phyloP scores from a whole-genome alignment of 2,888 invertebrate genomes.

The Beris chalybata region DNA sequence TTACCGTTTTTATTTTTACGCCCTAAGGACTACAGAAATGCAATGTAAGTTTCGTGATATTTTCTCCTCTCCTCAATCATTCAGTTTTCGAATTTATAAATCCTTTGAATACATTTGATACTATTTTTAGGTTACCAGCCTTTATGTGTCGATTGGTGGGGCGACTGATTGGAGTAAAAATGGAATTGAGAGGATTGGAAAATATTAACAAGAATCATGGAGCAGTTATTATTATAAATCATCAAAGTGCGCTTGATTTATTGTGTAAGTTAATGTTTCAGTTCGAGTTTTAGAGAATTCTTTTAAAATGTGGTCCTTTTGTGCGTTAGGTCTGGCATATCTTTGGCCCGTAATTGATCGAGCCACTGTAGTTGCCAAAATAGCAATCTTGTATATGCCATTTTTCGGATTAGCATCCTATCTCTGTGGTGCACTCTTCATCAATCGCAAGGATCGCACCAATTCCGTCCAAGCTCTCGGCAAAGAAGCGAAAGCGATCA shows the following conservation, averaged over 20 bases:
- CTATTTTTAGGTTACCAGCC: slow-evolving; percentile 67
- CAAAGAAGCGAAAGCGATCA: slow-evolving; percentile 69
- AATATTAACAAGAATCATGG: slow-evolving; percentile 75
- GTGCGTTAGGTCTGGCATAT: slow-evolving; percentile 66
- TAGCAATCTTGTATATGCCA: slow-evolving; percentile 77
- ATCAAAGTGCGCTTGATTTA: slow-evolving; percentile 85
- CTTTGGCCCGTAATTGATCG: slow-evolving; percentile 81
- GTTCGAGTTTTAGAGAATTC: background rate
- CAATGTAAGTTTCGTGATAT: slow-evolving; percentile 67
- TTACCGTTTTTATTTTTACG: slow-evolving; percentile 76
- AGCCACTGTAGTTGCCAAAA: slow-evolving; percentile 82
- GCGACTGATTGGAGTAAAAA: slow-evolving; percentile 65
- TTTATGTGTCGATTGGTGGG: slow-evolving; percentile 61
- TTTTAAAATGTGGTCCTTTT: background rate
- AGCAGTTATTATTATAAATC: slow-evolving; percentile 81
- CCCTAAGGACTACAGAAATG: slow-evolving; percentile 75
- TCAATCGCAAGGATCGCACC: slow-evolving; percentile 72
- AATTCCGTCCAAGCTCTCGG: slow-evolving; percentile 75
- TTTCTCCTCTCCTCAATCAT: slow-evolving; percentile 6
- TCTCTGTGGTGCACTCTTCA: slow-evolving; percentile 88
- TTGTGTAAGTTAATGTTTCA: slow-evolving; percentile 64
- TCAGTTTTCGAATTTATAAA: background rate
- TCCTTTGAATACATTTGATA: background rate
- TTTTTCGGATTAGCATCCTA: slow-evolving; percentile 84
- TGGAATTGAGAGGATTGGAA: slow-evolving; percentile 73